Evolutionary conservation across 2,888 invertebrate species (phyloP), one percentile per base, ranked within the genome.

Genomic region (Lasiommata megera): DNA sequence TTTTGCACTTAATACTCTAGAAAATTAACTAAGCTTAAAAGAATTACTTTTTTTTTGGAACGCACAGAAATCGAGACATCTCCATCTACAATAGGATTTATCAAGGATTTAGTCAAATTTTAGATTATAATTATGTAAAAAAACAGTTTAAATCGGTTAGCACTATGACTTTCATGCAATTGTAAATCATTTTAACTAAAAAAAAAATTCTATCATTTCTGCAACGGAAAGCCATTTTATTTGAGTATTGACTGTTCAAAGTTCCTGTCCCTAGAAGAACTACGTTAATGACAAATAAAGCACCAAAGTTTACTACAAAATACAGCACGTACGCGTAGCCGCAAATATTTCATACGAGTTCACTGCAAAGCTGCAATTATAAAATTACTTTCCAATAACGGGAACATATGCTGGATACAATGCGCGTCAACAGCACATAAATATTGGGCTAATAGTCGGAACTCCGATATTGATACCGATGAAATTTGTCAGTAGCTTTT

Each of bases 371-470:
- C 31, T 62, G 57, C 57, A 54, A 60, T 60, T 55, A 54, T 38
- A 54, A 60, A 62, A 60, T 62, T 37, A 60, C 57, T 62, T 59
- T 62, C 51, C 62, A 59, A 57, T 60, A 59, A 41, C 38, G 43
- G 57, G 55, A 61, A 54, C 61, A 61, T 59, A 63, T 61, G 64
- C 51, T 56, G 44, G 40, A 47, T 51, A 77, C 81, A 86, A 88
- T 80, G 74, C 77, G 69, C 66, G 73, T 77, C 76, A 84, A 85
- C 82, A 81, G 76, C 79, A 80, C 78, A 80, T 81, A 82, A 85
- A 87, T 84, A 87, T 87, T 84, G 76, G 79, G 73, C 77, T 81
- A 84, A 83, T 82, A 84, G 82, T 84, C 84, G 85, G 84, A 88
- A 86, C 86, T 85, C 77, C 75, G 86, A 84, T 83, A 88, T 75